Evolutionary conservation across 2,797 vertebrate species (phyloP).

Genomic region (Xiphorhynchus erythropygius): DNA sequence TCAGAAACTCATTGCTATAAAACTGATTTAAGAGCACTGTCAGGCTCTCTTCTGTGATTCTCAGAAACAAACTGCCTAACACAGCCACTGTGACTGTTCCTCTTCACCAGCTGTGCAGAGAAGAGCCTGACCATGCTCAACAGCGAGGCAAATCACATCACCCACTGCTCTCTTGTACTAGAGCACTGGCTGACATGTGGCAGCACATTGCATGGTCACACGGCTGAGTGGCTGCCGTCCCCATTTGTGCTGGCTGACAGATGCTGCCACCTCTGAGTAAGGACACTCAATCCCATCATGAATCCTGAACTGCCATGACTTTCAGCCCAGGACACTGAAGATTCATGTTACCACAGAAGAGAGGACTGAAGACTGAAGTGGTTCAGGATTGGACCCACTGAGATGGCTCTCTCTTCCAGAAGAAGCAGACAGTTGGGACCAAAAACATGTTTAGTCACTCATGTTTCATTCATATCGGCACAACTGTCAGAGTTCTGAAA

Average conservation of each 20-base stretch:
- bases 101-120: not conserved
- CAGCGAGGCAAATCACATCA: not conserved
- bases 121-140: rapidly evolving
- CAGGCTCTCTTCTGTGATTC: not conserved
- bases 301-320: not conserved
- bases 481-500: not conserved
- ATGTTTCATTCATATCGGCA: not conserved
- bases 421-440: rapidly evolving
- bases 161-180: not conserved
- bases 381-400: not conserved
- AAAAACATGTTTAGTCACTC: not conserved
- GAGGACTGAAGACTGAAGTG: not conserved
- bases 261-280: not conserved
- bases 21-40: not conserved
- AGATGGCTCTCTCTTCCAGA: not conserved
- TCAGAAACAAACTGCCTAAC: not conserved
- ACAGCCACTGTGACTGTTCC: not conserved
- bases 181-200: not conserved
- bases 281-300: not conserved
- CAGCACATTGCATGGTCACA: not conserved
- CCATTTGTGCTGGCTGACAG: not conserved
- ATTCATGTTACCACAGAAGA: not conserved
- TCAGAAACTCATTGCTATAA: not conserved
- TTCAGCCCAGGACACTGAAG: not conserved
- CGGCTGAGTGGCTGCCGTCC: not conserved